phyloP scores from a whole-genome alignment of 1,140 invertebrate genomes.

The Aphelinus atriplicis region DNA sequence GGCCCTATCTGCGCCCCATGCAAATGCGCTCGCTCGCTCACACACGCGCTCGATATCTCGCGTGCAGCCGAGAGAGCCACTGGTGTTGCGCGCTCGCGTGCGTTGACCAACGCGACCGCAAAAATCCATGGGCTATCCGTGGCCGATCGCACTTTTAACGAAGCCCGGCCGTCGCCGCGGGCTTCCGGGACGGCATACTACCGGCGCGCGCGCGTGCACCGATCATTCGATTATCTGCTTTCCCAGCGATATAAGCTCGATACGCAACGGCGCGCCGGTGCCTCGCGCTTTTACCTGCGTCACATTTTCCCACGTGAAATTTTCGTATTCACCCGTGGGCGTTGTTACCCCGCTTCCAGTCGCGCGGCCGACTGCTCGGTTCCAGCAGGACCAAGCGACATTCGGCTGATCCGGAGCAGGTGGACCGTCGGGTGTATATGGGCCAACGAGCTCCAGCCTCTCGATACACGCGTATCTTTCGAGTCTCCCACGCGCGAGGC shows the following conservation, averaged over 20 bases:
- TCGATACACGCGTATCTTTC: no score
- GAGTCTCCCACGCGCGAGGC: no score
- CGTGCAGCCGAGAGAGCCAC: constrained; percentile 11
- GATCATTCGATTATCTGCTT: constrained; percentile 15
- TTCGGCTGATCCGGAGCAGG: no score
- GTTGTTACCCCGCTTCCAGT: no score
- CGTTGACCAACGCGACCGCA: constrained; percentile 31
- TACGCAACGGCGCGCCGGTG: no score
- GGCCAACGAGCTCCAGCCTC: no score
- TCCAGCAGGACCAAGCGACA: no score
- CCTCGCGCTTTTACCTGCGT: background rate
- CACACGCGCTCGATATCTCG: constrained; percentile 10
- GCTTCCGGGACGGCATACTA: constrained; percentile 10
- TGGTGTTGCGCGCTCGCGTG: constrained; percentile 42
- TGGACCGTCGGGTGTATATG: no score
- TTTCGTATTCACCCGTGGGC: no score
- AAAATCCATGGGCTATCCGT: constrained; percentile 34
- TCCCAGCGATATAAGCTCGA: no score
- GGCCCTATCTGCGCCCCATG: constrained; percentile 45
- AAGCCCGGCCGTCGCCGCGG: constrained; percentile 4
- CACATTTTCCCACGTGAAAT: background rate
- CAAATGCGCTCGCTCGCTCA: constrained; percentile 47
- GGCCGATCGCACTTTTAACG: constrained; percentile 34
- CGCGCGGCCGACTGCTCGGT: no score
- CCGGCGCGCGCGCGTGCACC: background rate